These are phyloP conservation scores for Teleogryllus occipitalis DNA, from an alignment of 1,140 invertebrate genomes.

Conservation along the genomic window DNA sequence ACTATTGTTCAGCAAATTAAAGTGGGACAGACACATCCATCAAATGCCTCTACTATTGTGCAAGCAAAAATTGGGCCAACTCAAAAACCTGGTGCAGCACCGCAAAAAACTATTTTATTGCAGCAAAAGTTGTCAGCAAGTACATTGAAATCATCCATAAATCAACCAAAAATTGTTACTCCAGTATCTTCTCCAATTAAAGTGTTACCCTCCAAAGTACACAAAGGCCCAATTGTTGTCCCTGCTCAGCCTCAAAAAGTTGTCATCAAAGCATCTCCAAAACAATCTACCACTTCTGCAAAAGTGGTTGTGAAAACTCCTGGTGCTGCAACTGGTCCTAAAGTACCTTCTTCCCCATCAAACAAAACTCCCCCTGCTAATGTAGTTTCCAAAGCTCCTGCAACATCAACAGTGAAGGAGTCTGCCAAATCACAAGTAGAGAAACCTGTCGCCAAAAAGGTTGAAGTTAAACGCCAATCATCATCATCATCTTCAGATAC, in stretches of 20 bases:
- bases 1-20: not conserved
- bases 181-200: not conserved
- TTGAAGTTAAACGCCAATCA: slow-evolving; percentile 22
- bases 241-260: not conserved
- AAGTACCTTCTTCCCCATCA: not conserved
- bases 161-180: not conserved
- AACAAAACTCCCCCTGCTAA: not conserved
- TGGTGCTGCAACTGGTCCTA: not conserved
- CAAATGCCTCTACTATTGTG: not conserved
- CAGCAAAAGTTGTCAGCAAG: not conserved
- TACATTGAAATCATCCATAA: not conserved
- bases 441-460: slow-evolving; percentile 15
- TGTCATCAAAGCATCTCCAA: not conserved
- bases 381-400: slow-evolving; percentile 17
- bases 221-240: not conserved
- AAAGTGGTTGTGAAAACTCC: not conserved
- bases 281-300: not conserved
- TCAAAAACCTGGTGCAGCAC: not conserved
- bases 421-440: not conserved
- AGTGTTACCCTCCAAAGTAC: not conserved
- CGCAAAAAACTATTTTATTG: not conserved
- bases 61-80: not conserved
- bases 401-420: slow-evolving; percentile 19
- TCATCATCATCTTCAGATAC: slow-evolving; percentile 12
- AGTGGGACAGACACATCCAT: not conserved